A percentile compares a stretch with the other conserved stretches of the same genome.
phyloP scores from a whole-genome alignment of 2,113 vertebrate genomes.

The Etia nguti region DNA sequence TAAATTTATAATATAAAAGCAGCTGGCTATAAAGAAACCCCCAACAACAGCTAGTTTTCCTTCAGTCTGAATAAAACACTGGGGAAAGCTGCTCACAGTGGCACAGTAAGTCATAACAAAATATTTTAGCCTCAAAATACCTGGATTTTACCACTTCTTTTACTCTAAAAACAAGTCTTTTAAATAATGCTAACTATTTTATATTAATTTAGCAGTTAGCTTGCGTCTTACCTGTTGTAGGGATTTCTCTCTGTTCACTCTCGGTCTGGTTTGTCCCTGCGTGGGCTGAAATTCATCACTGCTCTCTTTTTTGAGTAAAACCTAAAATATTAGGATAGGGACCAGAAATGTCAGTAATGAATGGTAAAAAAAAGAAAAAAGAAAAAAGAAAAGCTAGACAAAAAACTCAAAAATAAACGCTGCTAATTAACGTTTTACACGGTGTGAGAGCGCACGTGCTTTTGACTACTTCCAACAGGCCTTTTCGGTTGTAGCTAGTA shows the following conservation, averaged over 20 bases:
- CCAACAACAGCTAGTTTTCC: background rate
- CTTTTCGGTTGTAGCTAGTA: background rate
- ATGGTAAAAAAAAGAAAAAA: background rate
- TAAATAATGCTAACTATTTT: background rate
- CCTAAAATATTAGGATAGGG: slow-evolving; percentile 39
- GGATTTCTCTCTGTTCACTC: slow-evolving; percentile 14
- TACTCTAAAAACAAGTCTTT: background rate
- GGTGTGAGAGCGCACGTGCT: background rate
- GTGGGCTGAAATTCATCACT: slow-evolving; percentile 9
- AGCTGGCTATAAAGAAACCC: slow-evolving; percentile 31
- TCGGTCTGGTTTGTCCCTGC: background rate
- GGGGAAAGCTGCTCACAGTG: background rate
- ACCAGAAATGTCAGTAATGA: background rate
- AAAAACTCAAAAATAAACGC: background rate
- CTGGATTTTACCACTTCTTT: background rate
- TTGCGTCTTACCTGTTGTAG: slow-evolving; percentile 46
- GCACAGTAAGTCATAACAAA: background rate
- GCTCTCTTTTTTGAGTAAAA: slow-evolving; percentile 65
- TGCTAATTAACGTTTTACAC: background rate
- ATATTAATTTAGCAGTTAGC: background rate
- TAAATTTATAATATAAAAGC: slow-evolving; percentile 45
- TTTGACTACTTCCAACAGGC: background rate
- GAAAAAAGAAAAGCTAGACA: background rate
- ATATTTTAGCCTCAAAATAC: background rate
- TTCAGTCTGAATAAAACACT: background rate